Conservation (phyloP, 1,140 invertebrate genomes). For the Drosophila baimaii region DNA sequence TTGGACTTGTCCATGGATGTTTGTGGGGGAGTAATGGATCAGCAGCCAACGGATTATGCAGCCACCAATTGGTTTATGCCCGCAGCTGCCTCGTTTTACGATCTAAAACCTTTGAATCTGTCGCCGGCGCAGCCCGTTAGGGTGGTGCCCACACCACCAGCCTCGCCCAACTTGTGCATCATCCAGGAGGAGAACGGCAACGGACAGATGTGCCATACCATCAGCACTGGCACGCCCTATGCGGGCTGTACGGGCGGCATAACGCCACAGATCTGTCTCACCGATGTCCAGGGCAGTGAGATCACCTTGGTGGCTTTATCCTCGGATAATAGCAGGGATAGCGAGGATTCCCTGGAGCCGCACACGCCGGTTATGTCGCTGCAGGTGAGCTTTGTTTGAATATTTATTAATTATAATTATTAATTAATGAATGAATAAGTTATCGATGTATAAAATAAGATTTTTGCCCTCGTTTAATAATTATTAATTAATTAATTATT, state of each 20-base stretch:
- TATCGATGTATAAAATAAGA: too few relatives aligned
- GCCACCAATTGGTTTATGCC: slow-evolving; percentile 81
- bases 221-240: slow-evolving; percentile 75
- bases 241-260: slow-evolving; percentile 71
- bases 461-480: too few relatives aligned
- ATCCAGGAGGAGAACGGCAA: slow-evolving; percentile 91
- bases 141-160: slow-evolving; percentile 79
- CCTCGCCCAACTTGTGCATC: slow-evolving; percentile 90
- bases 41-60: slow-evolving; percentile 56
- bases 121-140: slow-evolving; percentile 86
- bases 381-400: slow-evolving; percentile 68
- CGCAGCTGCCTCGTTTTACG: slow-evolving; percentile 78
- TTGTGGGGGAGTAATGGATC: slow-evolving; percentile 26
- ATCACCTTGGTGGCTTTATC: slow-evolving; percentile 90
- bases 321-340: slow-evolving; percentile 88
- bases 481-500: too few relatives aligned
- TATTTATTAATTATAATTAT: too few relatives aligned
- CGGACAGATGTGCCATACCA: slow-evolving; percentile 76
- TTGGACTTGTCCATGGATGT: slow-evolving; percentile 83
- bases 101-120: slow-evolving; percentile 85
- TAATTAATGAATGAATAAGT: too few relatives aligned
- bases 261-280: slow-evolving; percentile 93
- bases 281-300: slow-evolving; percentile 94
- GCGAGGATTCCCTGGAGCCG: slow-evolving; percentile 82
- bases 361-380: slow-evolving; percentile 83